Evolutionary conservation across 2,797 vertebrate genomes (phyloP).

Genomic region (Sebastes vulpes): DNA sequence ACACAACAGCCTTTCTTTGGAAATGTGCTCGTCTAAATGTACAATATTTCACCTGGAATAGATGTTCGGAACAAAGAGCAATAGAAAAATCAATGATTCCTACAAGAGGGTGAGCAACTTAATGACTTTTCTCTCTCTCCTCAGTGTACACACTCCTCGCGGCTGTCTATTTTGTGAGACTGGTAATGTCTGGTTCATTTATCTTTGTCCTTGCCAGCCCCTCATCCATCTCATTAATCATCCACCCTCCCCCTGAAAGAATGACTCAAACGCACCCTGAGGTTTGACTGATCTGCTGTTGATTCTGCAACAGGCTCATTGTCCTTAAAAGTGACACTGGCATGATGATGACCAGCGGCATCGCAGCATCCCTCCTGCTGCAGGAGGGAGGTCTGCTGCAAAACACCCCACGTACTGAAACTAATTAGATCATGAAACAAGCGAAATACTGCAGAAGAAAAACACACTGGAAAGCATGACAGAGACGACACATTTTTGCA

Average conservation of each 20-base stretch:
- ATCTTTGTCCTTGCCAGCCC: slow-evolving; percentile 46
- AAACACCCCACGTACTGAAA: slow-evolving; percentile 9
- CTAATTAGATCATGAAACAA: slow-evolving; percentile 35
- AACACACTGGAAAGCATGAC: neutral
- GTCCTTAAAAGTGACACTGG: slow-evolving; percentile 32
- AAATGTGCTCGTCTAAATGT: neutral
- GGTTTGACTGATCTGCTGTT: slow-evolving; percentile 55
- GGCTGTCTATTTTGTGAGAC: slow-evolving; percentile 34
- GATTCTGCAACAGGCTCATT: slow-evolving; percentile 40
- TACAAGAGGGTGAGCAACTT: slow-evolving; percentile 5
- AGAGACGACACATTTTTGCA: neutral
- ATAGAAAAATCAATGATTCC: slow-evolving; percentile 37
- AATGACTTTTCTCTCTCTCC: slow-evolving; percentile 17
- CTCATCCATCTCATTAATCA: slow-evolving; percentile 64
- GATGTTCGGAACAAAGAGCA: neutral
- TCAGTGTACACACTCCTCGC: slow-evolving; percentile 19
- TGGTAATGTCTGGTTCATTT: slow-evolving; percentile 41
- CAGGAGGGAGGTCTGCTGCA: slow-evolving; percentile 16
- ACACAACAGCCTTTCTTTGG: neutral
- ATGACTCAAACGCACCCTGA: slow-evolving; percentile 37
- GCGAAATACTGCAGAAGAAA: neutral
- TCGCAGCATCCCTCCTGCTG: slow-evolving; percentile 4
- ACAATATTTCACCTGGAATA: neutral
- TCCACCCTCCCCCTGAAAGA: neutral
- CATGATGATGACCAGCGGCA: slow-evolving; percentile 30